Percentiles rank a stretch among this genome's conserved stretches.
phyloP scores from a whole-genome alignment of 2,888 invertebrate genomes.

The Ochropacha duplaris region DNA sequence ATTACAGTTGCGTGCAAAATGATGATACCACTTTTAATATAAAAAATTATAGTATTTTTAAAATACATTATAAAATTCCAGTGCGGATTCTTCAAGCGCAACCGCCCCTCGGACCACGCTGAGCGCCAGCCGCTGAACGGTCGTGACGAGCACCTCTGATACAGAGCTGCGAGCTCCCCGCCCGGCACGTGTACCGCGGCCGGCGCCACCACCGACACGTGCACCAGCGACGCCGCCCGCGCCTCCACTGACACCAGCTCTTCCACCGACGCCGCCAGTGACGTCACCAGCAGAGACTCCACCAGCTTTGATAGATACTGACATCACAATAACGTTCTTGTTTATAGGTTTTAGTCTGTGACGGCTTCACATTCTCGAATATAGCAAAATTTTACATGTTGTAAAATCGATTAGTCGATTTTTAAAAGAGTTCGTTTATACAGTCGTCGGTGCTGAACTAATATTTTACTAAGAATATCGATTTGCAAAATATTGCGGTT shows the following conservation, averaged over 20 bases:
- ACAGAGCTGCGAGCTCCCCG: constrained; percentile 41
- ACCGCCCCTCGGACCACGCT: constrained; percentile 91
- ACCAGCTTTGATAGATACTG: constrained; percentile 72
- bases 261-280: constrained; percentile 58
- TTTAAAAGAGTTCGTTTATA: too few species aligned
- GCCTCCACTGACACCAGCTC: constrained; percentile 27
- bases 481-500: not conserved
- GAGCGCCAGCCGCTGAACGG: constrained; percentile 93
- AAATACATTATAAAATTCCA: constrained; percentile 55
- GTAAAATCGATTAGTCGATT: too few species aligned
- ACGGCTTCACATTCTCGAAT: not conserved
- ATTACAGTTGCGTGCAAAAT: too few species aligned
- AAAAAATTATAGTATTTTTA: not conserved
- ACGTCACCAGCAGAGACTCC: constrained; percentile 74
- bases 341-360: constrained; percentile 41
- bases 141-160: constrained; percentile 90
- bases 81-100: constrained; percentile 97
- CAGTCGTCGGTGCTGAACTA: too few species aligned
- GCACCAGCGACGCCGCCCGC: constrained; percentile 76
- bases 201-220: constrained; percentile 39
- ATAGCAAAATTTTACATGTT: too few species aligned
- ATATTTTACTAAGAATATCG: not conserved
- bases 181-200: too few species aligned
- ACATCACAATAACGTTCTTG: constrained; percentile 33
- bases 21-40: too few species aligned